phyloP scores from a whole-genome alignment of 2,113 vertebrate species.

The Poeciliopsis prolifica region DNA sequence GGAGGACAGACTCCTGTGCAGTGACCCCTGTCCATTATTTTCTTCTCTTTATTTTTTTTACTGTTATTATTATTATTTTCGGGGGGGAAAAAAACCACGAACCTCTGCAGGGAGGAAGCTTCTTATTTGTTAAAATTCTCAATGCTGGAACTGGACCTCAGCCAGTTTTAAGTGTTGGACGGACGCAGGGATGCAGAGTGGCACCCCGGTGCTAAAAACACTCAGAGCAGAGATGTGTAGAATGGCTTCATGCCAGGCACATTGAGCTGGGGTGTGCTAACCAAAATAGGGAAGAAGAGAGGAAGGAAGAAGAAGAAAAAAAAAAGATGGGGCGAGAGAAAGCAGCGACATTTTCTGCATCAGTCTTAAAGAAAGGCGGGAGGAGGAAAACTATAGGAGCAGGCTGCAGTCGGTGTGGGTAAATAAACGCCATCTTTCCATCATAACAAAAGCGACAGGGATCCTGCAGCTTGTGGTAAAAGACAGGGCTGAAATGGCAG shows the following conservation, averaged over 20 bases:
- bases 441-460: constrained; percentile 67
- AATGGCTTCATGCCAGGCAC: constrained; percentile 34
- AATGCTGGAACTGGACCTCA: constrained; percentile 58
- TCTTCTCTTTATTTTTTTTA: not conserved
- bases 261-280: constrained; percentile 42
- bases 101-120: constrained; percentile 55
- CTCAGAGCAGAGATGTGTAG: constrained; percentile 48
- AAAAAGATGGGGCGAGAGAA: not conserved
- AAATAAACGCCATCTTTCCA: constrained; percentile 82
- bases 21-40: constrained; percentile 77
- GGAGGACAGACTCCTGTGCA: constrained; percentile 97
- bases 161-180: constrained; percentile 56
- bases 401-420: constrained; percentile 67
- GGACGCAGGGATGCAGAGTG: constrained; percentile 50
- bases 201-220: constrained; percentile 48
- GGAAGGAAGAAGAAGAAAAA: constrained; percentile 8
- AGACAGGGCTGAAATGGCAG: constrained; percentile 50
- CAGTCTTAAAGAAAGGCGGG: constrained; percentile 41
- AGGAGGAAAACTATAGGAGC: constrained; percentile 23
- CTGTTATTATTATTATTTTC: not conserved
- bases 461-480: constrained; percentile 44
- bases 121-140: constrained; percentile 59
- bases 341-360: constrained; percentile 38
- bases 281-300: constrained; percentile 35
- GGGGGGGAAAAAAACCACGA: constrained; percentile 43